Base-by-base conservation (phyloP, 64 coral and sea anemone species). In the Montipora cactus region DNA sequence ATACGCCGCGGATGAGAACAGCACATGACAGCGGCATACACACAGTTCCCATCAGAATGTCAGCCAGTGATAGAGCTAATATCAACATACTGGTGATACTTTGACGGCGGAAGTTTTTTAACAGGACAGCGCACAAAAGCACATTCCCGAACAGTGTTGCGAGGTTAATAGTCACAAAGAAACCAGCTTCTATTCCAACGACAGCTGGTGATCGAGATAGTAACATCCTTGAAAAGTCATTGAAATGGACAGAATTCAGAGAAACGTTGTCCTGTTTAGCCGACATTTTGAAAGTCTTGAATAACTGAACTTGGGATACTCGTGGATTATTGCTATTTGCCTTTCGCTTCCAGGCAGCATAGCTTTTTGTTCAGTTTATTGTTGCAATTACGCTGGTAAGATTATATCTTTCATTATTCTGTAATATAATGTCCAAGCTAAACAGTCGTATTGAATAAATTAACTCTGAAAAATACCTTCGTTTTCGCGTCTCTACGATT, bases 1-100 rank as follows among this genome's bases (percentile, higher is more conserved):
- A 87, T 73, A 25, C 79, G 5, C 94, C 94, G 16, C 21, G 47
- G 19, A 95, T 91, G 8, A 95, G 78, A 16, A 79, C 81, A 1
- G 47, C 89, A 3, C 90, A 68, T 16, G 81, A 53, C 28, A 87
- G 84, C 3, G 94, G 89, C 47, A 95, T 81, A 66, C 94, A 90
- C 2, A 91, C 5, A 14, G 47, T 8, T 8, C 80, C 89, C 94
- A 95, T 95, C 4, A 87, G 1, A 15, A 91, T 91, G 68, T 95
- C 89, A 8, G 88, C 61, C 25, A 91, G 8, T 48, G 88, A 89
- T 0, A 95, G 80, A 19, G 68, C 55, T 7, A 90, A n/a, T 46
- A 95, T 87, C 11, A 95, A 79, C 8, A 95, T 74, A 58, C 91
- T 95, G 21, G 93, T 87, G 11, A 91, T 19, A 10, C 70, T 95